Conservation (phyloP, 2,797 vertebrate genomes). For the Hypotaenidia philippensis region DNA sequence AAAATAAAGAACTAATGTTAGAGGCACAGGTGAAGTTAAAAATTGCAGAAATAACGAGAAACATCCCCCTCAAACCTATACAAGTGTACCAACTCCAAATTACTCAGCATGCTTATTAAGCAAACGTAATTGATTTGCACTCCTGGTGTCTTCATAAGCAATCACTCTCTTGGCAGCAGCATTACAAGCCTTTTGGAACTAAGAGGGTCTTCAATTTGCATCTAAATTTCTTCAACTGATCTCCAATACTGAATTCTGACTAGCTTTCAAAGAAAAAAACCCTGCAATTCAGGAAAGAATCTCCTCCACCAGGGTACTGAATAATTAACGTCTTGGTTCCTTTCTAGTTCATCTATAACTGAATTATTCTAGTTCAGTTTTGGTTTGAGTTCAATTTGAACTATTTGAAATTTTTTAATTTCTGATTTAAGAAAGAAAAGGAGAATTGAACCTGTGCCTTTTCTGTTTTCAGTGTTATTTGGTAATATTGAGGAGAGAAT, state of each 20-base stretch:
- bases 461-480: background rate
- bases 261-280: background rate
- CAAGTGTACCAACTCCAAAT: background rate
- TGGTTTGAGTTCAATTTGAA: background rate
- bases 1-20: background rate
- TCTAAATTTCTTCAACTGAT: background rate
- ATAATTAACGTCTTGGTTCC: background rate
- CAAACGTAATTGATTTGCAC: background rate
- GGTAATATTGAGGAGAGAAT: background rate
- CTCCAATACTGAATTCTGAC: background rate
- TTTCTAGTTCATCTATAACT: background rate
- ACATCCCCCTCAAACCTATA: background rate
- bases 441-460: background rate
- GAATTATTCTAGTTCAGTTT: background rate
- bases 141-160: background rate
- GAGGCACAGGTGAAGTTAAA: background rate
- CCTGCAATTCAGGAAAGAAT: background rate
- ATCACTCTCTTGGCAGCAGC: background rate
- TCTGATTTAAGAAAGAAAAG: background rate
- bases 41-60: background rate
- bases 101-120: background rate
- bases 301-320: background rate
- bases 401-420: background rate
- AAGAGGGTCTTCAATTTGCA: background rate
- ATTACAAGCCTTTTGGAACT: background rate